Evolutionary conservation across 2,113 vertebrate genomes (phyloP).

Genomic region (Melanotaenia duboulayi): DNA sequence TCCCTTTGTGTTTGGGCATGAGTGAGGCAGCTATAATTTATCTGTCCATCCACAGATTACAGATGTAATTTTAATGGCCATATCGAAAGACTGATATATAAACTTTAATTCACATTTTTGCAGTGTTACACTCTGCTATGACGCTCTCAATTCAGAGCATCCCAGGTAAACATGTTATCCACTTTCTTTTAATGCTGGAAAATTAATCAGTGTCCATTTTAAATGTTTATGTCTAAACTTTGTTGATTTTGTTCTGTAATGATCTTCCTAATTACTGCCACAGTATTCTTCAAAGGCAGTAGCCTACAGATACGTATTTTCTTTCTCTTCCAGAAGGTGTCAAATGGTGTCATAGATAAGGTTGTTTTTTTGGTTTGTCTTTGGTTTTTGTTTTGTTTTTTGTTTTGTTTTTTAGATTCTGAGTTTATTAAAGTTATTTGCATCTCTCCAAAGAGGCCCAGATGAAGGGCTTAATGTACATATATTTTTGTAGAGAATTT

Average conservation of each 20-base stretch:
- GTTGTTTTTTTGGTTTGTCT: not conserved
- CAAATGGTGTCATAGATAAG: constrained; percentile 19
- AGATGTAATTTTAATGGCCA: constrained; percentile 16
- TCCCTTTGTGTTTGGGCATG: constrained; percentile 18
- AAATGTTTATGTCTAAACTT: constrained; percentile 19
- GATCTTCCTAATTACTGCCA: constrained; percentile 3
- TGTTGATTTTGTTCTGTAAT: constrained; percentile 9
- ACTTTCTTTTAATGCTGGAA: not conserved
- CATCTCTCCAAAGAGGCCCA: not conserved
- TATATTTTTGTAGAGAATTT: constrained; percentile 27
- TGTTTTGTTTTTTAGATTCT: too few species aligned
- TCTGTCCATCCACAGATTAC: constrained; percentile 35
- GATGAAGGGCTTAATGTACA: constrained; percentile 16
- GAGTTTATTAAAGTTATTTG: constrained; percentile 1
- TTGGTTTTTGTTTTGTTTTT: too few species aligned
- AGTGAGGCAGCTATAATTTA: constrained; percentile 58
- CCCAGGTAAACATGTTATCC: not conserved
- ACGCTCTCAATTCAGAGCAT: constrained; percentile 6
- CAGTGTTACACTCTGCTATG: not conserved
- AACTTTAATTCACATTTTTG: constrained; percentile 6
- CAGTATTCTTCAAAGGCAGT: constrained; percentile 39
- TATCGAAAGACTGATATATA: constrained; percentile 28
- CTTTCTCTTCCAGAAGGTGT: constrained; percentile 26
- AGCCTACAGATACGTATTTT: not conserved
- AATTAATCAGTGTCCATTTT: constrained; percentile 3